Evolutionary conservation across 2,797 vertebrate species (phyloP), one percentile per base, ranked within the genome.

Genomic region (Protonibea diacanthus): DNA sequence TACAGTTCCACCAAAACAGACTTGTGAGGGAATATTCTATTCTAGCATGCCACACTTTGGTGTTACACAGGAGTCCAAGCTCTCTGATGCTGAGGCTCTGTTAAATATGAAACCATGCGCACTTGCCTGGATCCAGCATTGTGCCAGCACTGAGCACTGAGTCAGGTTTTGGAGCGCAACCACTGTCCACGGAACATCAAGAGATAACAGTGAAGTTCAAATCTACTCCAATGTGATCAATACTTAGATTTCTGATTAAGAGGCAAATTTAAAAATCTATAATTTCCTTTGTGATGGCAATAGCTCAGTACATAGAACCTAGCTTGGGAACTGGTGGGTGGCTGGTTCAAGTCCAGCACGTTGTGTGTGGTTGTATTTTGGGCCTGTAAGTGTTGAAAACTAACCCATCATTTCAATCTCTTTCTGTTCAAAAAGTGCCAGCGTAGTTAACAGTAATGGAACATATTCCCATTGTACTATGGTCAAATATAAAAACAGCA

Each of bases 401-500:
- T 8, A 38, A 9, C 33, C 33, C 33, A 38, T 38, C 33, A 38
- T 38, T 2, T 23, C 13, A 23, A 21, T 18, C 61, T 42, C n/a
- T n/a, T n/a, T n/a, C n/a, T n/a, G n/a, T n/a, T 33, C 10, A 38
- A n/a, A 45, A 33, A 58, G 25, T 13, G 11, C 15, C 0, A 14
- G 13, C 33, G 14, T 20, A 9, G 17, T 59, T 53, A 38, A 23
- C 21, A 61, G 17, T 33, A 60, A 48, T 76, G 14, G 49, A 38
- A 25, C 44, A 47, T 52, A 40, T 57, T 52, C 40, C 45, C n/a
- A 56, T 14, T 56, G 33, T 23, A 47, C 42, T 47, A 53, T 64
- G 59, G 72, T 84, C 38, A 78, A 17, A 75, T 60, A 7, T 52
- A 71, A 62, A 71, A 68, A 79, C 33, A 81, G n/a, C 23, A 59